These are phyloP conservation scores for Busseola fusca DNA, from an alignment of 2,888 invertebrate species.

Conservation along the genomic window DNA sequence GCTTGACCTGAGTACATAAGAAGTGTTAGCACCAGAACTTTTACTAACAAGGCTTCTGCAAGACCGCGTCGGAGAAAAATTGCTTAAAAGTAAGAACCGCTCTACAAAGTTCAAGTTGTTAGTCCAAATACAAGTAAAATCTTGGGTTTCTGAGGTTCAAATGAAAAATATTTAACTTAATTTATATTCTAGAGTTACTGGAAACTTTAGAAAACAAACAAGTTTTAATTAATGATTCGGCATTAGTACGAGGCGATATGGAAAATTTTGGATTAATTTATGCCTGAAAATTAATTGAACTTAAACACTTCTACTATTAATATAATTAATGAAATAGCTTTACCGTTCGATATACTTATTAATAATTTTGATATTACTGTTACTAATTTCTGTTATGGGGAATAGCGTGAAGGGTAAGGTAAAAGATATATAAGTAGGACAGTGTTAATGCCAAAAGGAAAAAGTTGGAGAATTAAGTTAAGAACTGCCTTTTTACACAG, in stretches of 20 bases:
- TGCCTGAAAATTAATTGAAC: constrained; percentile 26
- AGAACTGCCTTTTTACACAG: not conserved
- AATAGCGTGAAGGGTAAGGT: not conserved
- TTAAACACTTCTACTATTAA: not conserved
- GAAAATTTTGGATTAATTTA: constrained; percentile 10
- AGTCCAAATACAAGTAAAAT: constrained; percentile 17
- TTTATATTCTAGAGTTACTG: not conserved
- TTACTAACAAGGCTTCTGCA: constrained; percentile 52
- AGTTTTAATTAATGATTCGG: constrained; percentile 1
- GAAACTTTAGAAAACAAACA: constrained; percentile 11
- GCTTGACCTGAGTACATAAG: constrained; percentile 5
- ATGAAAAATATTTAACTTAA: constrained; percentile 18
- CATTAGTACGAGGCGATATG: not conserved
- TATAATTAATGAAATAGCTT: constrained; percentile 23
- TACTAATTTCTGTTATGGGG: not conserved
- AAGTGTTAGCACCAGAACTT: constrained; percentile 37
- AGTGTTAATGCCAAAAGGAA: not conserved
- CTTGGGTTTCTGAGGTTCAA: not conserved
- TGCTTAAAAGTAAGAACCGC: constrained; percentile 29
- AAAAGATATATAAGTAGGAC: not conserved
- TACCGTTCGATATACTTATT: constrained; percentile 5
- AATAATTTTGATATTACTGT: not conserved
- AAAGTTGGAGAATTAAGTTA: not conserved
- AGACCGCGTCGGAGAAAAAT: constrained; percentile 47
- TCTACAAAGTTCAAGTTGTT: constrained; percentile 37